Conservation (phyloP, 2,113 vertebrate species). For the Rhinolophus ferrumequinum region DNA sequence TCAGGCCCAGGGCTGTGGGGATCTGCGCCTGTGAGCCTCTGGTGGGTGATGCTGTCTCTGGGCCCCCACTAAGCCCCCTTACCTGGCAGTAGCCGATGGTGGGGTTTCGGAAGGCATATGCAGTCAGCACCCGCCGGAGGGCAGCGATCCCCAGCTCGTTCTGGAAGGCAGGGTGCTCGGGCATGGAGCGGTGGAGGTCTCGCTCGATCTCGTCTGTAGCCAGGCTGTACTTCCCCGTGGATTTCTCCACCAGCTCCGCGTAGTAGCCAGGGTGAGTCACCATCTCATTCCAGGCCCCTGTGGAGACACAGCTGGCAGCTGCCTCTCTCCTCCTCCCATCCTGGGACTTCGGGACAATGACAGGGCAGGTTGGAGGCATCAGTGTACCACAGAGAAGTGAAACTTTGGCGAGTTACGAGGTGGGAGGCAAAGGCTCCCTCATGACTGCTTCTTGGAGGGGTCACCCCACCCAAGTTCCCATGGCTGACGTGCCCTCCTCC, state of each 20-base stretch:
- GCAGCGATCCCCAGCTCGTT: conserved; percentile 96
- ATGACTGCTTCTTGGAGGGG: background rate
- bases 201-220: conserved; percentile 98
- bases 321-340: background rate
- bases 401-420: background rate
- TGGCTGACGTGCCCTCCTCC: background rate
- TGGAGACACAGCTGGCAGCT: conserved; percentile 13
- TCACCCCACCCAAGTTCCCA: background rate
- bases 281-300: conserved; percentile 98
- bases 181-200: conserved; percentile 98
- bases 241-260: conserved; percentile 92
- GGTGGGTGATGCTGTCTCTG: background rate
- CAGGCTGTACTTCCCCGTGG: conserved; percentile 91
- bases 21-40: background rate
- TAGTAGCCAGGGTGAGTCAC: conserved; percentile 95
- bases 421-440: background rate
- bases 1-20: background rate
- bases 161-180: conserved; percentile 97
- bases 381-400: background rate
- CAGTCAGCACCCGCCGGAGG: conserved; percentile 95
- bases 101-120: conserved; percentile 97
- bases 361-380: background rate
- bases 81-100: conserved; percentile 99
- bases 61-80: background rate
- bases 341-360: background rate